Percentiles rank a stretch among this genome's conserved stretches.
These are phyloP conservation scores for Armadillidium nasatum DNA, from an alignment of 1,140 invertebrate genomes.

Conservation along the genomic window DNA sequence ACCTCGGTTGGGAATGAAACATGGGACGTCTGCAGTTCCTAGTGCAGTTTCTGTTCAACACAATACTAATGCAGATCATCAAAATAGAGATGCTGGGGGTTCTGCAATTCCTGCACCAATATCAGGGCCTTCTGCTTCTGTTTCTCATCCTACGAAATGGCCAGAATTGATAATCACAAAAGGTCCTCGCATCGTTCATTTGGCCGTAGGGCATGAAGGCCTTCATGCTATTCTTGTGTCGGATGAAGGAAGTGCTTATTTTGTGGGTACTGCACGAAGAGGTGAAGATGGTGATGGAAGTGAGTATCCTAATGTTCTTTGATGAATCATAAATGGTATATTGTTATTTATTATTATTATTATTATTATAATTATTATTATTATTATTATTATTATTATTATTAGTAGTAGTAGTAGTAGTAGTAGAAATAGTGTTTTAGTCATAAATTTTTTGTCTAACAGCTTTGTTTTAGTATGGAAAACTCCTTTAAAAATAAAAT, in stretches of 20 bases:
- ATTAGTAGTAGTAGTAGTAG: too few relatives aligned
- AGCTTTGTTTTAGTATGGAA: too few relatives aligned
- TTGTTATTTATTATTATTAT: background rate
- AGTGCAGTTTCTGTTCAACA: constrained; percentile 3
- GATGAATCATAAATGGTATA: constrained; percentile 37
- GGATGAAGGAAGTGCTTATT: constrained; percentile 82
- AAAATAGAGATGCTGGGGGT: constrained; percentile 8
- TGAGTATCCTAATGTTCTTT: constrained; percentile 44
- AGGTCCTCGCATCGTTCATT: constrained; percentile 67
- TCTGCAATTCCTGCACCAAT: background rate
- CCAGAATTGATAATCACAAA: constrained; percentile 70
- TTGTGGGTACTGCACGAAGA: constrained; percentile 79
- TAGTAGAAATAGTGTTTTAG: background rate
- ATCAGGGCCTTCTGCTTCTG: background rate
- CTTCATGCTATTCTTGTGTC: constrained; percentile 80
- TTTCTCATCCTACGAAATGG: constrained; percentile 60
- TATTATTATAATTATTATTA: constrained; percentile 27
- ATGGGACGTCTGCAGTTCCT: constrained; percentile 17
- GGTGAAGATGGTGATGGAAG: constrained; percentile 86
- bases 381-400: too few relatives aligned
- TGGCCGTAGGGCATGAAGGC: constrained; percentile 87
- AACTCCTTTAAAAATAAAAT: too few relatives aligned
- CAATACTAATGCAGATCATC: background rate
- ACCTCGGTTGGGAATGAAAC: constrained; percentile 69
- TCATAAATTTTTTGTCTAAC: too few relatives aligned